Conservation (phyloP, 2,113 vertebrate species). For the Scartelaos histophorus region DNA sequence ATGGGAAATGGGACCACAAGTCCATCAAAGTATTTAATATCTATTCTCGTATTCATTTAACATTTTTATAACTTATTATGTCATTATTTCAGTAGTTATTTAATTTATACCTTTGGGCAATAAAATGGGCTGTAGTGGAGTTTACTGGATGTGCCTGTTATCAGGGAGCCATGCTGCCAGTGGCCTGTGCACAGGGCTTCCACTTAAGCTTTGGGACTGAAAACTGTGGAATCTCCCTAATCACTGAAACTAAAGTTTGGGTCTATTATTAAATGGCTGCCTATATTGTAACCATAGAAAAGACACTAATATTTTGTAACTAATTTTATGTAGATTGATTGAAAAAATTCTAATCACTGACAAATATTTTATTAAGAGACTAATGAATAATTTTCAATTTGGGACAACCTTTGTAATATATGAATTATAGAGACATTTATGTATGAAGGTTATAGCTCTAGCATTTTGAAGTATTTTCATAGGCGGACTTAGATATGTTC, state of each 20-base stretch:
- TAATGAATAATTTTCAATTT: constrained; percentile 74
- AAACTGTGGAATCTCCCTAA: constrained; percentile 73
- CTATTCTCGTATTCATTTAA: constrained; percentile 66
- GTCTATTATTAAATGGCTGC: constrained; percentile 69
- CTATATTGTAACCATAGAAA: constrained; percentile 70
- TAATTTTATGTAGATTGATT: constrained; percentile 69
- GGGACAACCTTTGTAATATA: constrained; percentile 77
- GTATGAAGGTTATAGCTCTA: constrained; percentile 65
- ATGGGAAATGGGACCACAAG: constrained; percentile 64
- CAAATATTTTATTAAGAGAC: constrained; percentile 82
- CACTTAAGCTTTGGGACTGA: constrained; percentile 72
- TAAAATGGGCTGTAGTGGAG: constrained; percentile 76
- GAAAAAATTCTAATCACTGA: constrained; percentile 80
- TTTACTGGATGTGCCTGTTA: constrained; percentile 77
- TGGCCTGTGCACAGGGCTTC: constrained; percentile 59
- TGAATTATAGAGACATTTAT: constrained; percentile 75
- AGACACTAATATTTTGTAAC: constrained; percentile 76
- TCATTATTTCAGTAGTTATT: constrained; percentile 75
- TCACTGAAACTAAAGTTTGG: constrained; percentile 72
- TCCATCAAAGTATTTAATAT: constrained; percentile 78
- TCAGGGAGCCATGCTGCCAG: constrained; percentile 60
- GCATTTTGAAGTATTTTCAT: constrained; percentile 71
- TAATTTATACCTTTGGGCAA: constrained; percentile 78
- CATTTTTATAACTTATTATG: constrained; percentile 64
- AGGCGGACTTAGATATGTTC: constrained; percentile 48